These are phyloP conservation scores for Porites evermanni DNA, from an alignment of 92 coral and sea anemone species.

Conservation along the genomic window DNA sequence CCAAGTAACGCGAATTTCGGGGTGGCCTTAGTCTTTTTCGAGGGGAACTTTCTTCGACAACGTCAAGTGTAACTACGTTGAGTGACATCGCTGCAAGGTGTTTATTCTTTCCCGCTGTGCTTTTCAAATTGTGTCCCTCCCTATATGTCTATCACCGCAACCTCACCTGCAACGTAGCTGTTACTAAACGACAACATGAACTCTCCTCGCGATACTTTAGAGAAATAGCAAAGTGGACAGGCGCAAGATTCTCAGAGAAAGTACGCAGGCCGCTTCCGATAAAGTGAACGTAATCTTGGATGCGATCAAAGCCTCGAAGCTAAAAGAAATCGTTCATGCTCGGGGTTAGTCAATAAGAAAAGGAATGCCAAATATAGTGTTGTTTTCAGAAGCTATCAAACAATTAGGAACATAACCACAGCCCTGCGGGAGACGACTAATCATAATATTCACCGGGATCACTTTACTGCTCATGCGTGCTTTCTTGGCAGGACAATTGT, in stretches of 20 bases:
- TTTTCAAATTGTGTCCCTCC: slow-evolving; percentile 92
- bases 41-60: slow-evolving; percentile 33
- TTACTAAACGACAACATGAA: slow-evolving; percentile 63
- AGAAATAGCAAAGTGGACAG: slow-evolving; percentile 36
- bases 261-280: slow-evolving; percentile 55
- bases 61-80: slow-evolving; percentile 58
- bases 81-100: slow-evolving; percentile 94
- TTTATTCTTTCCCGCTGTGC: slow-evolving; percentile 90
- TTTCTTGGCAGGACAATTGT: slow-evolving; percentile 84
- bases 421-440: slow-evolving; percentile 91
- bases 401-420: slow-evolving; percentile 97
- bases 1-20: background rate
- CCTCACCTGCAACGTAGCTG: slow-evolving; percentile 92
- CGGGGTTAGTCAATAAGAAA: slow-evolving; percentile 77
- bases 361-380: slow-evolving; percentile 92
- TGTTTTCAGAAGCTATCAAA: slow-evolving; percentile 98
- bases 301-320: slow-evolving; percentile 51
- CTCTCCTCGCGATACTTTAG: slow-evolving; percentile 11
- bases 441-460: slow-evolving; percentile 94
- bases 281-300: slow-evolving; percentile 26
- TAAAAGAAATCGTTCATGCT: slow-evolving; percentile 50
- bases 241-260: slow-evolving; percentile 72
- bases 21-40: slow-evolving; percentile 26
- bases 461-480: slow-evolving; percentile 85
- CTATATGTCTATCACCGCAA: slow-evolving; percentile 84